Evolutionary conservation across 2,113 vertebrate genomes (phyloP), one percentile per base, ranked within the genome.

Genomic region (Cercopithecus mona): DNA sequence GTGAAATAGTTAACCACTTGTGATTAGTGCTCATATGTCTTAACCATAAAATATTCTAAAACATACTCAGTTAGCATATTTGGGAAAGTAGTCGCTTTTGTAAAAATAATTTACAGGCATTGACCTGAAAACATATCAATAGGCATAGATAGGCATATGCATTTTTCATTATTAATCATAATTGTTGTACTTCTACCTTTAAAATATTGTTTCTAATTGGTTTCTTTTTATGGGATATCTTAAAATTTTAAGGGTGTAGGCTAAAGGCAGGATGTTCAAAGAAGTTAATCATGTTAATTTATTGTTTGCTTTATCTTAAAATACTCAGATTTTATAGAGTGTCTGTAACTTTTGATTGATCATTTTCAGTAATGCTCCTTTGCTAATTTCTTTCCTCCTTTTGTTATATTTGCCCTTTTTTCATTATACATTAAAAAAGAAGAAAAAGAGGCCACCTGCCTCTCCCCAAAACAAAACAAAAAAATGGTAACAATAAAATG

Each of bases 241-340:
- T 97, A 80, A 73, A 93, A 85, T 68, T 85, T 88, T 89, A 94
- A 86, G 68, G 48, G 17, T 87, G 48, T 95, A 38, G 30, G 27
- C 7, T 96, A 89, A 93, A 48, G 57, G 68, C 75, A 95, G 27
- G 70, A 72, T 70, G 30, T 96, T 97, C 43, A 92, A 95, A 96
- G 52, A 92, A 22, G 35, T 95, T 96, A 96, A 94, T 86, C 32
- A 61, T 61, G 22, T 81, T 93, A 55, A 83, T 43, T 72, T 94
- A 80, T 84, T 97, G 97, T 95, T 88, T 43, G 35, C 40, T 95
- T 90, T n/a, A 18, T 84, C n/a, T 94, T 90, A 81, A 95, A 84
- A 84, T 90, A 68, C 32, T 93, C 22, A 96, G 43, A 61, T 92
- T 93, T 93, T 95, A 89, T 84, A 75, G 30, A 73, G 64, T 45